These are phyloP conservation scores for Lerista edwardsae DNA, from an alignment of 2,797 vertebrate genomes.

Conservation along the genomic window DNA sequence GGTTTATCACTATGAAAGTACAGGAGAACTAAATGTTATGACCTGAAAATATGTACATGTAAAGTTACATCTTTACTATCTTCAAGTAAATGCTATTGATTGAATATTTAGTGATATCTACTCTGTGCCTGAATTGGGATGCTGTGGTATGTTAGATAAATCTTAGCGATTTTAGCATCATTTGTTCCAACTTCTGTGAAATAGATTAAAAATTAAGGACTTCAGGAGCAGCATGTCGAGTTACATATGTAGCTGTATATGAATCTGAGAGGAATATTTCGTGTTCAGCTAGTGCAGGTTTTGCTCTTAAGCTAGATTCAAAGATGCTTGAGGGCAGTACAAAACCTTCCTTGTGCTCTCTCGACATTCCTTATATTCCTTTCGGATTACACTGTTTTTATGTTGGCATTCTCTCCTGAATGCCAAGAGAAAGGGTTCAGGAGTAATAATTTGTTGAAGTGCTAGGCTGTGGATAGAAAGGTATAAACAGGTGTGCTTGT, in stretches of 20 bases:
- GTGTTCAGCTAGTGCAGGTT: background rate
- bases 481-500: background rate
- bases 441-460: background rate
- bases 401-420: background rate
- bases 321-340: background rate
- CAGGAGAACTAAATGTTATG: background rate
- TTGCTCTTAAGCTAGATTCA: background rate
- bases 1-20: background rate
- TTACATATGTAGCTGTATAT: background rate
- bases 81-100: background rate
- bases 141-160: background rate
- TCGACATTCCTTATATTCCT: background rate
- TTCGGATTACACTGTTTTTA: background rate
- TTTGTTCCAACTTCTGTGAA: background rate
- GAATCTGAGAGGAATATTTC: background rate
- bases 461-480: no score
- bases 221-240: background rate
- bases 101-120: background rate
- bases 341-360: background rate
- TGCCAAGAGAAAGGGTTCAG: background rate
- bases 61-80: background rate
- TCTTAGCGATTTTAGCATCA: background rate
- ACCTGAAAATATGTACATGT: background rate
- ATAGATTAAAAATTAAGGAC: background rate
- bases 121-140: background rate